These are phyloP conservation scores for Neoarius graeffei DNA, from an alignment of 2,113 vertebrate species.

Conservation along the genomic window DNA sequence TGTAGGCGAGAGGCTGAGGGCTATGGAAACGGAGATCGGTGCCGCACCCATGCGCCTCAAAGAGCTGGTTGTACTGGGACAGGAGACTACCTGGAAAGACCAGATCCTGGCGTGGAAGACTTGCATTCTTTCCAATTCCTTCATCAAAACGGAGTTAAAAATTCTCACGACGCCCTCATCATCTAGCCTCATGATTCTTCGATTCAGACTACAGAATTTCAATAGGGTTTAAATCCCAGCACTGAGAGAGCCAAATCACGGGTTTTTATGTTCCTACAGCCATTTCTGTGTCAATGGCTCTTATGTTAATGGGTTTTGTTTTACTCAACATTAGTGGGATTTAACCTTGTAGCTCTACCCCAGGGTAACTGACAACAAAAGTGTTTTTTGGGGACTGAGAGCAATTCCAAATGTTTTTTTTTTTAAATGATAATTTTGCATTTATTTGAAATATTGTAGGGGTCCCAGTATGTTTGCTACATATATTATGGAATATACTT, in stretches of 20 bases:
- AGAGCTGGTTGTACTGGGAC: too few species aligned
- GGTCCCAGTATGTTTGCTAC: not conserved
- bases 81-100: too few species aligned
- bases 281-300: not conserved
- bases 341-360: not conserved
- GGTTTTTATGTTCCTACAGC: not conserved
- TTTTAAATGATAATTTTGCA: not conserved
- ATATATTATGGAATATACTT: not conserved
- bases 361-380: not conserved
- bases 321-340: not conserved
- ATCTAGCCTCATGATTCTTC: not conserved
- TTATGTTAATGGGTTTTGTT: not conserved
- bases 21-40: too few species aligned
- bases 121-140: too few species aligned
- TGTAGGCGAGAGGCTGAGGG: too few species aligned
- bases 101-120: too few species aligned
- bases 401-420: not conserved
- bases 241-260: not conserved
- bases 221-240: not conserved
- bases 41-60: too few species aligned
- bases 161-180: too few species aligned
- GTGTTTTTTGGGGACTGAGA: not conserved
- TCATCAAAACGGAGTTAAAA: too few species aligned
- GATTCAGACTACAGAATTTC: not conserved
- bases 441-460: not conserved